These are phyloP conservation scores for Zosterops pallidus DNA, from an alignment of 2,113 vertebrate genomes.

Conservation along the genomic window DNA sequence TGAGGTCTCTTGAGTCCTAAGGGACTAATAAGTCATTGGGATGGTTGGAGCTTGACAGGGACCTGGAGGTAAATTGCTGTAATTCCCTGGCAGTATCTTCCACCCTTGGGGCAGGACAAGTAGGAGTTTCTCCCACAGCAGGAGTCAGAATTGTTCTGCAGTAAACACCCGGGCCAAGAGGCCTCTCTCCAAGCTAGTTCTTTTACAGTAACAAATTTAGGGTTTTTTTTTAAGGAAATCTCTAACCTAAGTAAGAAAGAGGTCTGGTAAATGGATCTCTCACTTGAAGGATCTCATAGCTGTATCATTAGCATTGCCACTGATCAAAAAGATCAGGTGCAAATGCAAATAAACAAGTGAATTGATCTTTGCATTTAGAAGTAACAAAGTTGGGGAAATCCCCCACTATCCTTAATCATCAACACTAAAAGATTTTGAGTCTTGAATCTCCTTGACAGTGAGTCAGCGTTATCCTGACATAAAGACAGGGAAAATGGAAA, in stretches of 20 bases:
- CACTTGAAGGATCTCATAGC: not conserved
- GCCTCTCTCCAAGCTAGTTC: not conserved
- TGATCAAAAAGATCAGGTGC: not conserved
- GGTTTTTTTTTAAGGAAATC: not conserved
- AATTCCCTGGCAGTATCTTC: conserved; percentile 39
- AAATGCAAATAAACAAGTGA: conserved; percentile 4
- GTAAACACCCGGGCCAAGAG: conserved; percentile 5
- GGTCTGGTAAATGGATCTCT: not conserved
- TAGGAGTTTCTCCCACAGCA: conserved; percentile 8
- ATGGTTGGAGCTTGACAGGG: conserved; percentile 9
- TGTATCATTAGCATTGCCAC: not conserved
- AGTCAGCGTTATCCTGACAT: not conserved
- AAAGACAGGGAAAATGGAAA: not conserved
- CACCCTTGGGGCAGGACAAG: conserved; percentile 6
- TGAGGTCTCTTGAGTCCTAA: not conserved
- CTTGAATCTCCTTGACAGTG: not conserved
- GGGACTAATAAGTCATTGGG: conserved; percentile 13
- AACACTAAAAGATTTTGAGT: not conserved
- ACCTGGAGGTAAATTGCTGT: conserved; percentile 9
- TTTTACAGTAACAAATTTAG: not conserved
- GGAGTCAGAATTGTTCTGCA: conserved; percentile 20
- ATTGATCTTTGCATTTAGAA: not conserved
- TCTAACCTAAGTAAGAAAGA: not conserved
- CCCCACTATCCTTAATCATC: not conserved
- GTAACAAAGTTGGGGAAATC: not conserved